Conservation (phyloP, 2,113 vertebrate species). For the Centropristis striata region DNA sequence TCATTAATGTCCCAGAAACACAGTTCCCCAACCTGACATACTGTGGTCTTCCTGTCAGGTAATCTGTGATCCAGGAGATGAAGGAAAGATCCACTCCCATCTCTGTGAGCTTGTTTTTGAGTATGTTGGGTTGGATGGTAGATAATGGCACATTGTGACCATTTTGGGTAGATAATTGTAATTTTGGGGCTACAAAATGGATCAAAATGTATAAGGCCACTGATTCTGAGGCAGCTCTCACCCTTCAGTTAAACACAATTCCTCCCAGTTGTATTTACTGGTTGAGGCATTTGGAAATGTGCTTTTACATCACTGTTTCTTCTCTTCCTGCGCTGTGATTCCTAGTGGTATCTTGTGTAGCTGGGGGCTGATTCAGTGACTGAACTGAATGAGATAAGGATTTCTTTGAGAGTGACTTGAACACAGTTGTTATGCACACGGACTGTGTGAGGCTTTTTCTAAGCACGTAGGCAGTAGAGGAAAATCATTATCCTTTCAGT, state of each 20-base stretch:
- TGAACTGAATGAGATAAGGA: neutral
- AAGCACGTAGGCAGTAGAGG: no score
- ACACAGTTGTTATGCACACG: neutral
- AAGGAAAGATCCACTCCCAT: no score
- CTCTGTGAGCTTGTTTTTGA: no score
- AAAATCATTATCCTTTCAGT: slow-evolving; percentile 5
- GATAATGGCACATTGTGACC: no score
- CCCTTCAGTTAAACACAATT: neutral
- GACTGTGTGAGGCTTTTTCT: slow-evolving; percentile 10
- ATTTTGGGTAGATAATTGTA: neutral
- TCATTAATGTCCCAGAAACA: no score
- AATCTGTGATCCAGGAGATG: no score
- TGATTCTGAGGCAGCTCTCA: neutral
- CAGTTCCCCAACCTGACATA: no score
- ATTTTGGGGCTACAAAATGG: no score
- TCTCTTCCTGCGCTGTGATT: neutral
- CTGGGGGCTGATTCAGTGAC: neutral
- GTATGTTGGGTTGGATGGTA: no score
- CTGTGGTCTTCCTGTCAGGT: no score
- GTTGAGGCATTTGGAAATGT: neutral
- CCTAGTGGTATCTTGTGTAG: neutral
- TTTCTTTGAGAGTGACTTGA: slow-evolving; percentile 9
- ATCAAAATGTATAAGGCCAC: no score
- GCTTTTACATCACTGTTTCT: neutral
- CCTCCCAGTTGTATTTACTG: neutral